Evolutionary conservation across 2,888 invertebrate species (phyloP).

Genomic region (Pemphredon lugubris): DNA sequence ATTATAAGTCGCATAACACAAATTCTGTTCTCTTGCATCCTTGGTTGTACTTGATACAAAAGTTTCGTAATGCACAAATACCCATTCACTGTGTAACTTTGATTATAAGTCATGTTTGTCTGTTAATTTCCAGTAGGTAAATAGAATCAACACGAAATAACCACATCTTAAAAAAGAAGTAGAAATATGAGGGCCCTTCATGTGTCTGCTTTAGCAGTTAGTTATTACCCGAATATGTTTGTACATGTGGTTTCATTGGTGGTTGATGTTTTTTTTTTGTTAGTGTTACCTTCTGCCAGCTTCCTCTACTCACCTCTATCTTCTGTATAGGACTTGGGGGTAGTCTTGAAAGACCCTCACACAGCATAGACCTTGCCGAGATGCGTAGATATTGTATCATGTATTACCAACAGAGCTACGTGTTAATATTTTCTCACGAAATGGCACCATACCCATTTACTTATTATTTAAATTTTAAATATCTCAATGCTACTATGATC

Average conservation of each 20-base stretch:
- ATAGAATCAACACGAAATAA: constrained; percentile 44
- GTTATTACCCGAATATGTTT: constrained; percentile 61
- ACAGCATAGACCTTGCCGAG: constrained; percentile 81
- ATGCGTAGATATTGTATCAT: constrained; percentile 81
- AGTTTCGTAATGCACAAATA: constrained; percentile 36
- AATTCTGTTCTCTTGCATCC: constrained; percentile 45
- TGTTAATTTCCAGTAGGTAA: constrained; percentile 32
- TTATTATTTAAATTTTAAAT: constrained; percentile 74
- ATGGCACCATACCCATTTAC: constrained; percentile 80
- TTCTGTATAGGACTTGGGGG: constrained; percentile 80
- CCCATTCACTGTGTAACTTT: constrained; percentile 22
- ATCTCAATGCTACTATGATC: constrained; percentile 59
- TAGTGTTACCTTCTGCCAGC: constrained; percentile 79
- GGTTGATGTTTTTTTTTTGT: constrained; percentile 69
- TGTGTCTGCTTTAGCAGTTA: constrained; percentile 61
- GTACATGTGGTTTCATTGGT: constrained; percentile 67
- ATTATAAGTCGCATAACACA: constrained; percentile 12
- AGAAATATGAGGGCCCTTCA: constrained; percentile 61
- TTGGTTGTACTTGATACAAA: constrained; percentile 66
- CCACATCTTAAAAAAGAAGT: constrained; percentile 42
- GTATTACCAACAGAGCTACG: constrained; percentile 82
- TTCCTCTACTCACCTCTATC: constrained; percentile 80
- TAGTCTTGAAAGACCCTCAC: constrained; percentile 81
- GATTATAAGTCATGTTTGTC: constrained; percentile 21
- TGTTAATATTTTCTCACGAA: constrained; percentile 81